phyloP scores from a whole-genome alignment of 2,113 vertebrate species.

The Antechinus flavipes region DNA sequence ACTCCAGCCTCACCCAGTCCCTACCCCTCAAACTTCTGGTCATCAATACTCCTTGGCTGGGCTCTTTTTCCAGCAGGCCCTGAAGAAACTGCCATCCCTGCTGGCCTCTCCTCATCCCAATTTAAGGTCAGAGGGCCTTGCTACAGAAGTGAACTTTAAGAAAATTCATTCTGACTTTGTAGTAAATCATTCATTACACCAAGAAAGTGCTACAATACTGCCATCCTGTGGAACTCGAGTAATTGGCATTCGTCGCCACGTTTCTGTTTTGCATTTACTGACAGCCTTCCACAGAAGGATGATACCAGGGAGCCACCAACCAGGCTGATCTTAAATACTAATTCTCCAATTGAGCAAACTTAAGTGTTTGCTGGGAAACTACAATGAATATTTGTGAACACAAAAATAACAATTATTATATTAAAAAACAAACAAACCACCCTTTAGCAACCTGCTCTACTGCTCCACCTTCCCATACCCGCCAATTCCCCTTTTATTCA shows the following conservation, averaged over 20 bases:
- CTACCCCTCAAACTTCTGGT: not conserved
- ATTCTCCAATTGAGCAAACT: not conserved
- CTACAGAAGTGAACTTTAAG: constrained; percentile 62
- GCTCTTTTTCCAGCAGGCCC: not conserved
- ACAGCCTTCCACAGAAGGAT: constrained; percentile 28
- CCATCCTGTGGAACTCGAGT: constrained; percentile 85
- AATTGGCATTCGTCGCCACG: constrained; percentile 42
- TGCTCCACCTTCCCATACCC: too few species aligned
- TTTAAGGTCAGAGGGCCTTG: constrained; percentile 47
- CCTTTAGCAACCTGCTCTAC: too few species aligned
- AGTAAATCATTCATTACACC: constrained; percentile 77
- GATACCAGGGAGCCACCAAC: not conserved
- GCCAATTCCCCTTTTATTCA: not conserved
- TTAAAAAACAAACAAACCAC: not conserved
- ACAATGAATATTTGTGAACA: not conserved
- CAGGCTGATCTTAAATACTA: not conserved
- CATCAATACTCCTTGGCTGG: not conserved
- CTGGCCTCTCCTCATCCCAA: constrained; percentile 35
- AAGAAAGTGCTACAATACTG: constrained; percentile 81
- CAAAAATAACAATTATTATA: not conserved
- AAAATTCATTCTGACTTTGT: constrained; percentile 49
- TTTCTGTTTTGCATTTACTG: constrained; percentile 16
- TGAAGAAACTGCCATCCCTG: constrained; percentile 21
- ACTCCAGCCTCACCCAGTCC: not conserved
- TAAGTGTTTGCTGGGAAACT: not conserved